Base-by-base conservation (phyloP, 2,797 vertebrate species). In the Meriones psammophilus region DNA sequence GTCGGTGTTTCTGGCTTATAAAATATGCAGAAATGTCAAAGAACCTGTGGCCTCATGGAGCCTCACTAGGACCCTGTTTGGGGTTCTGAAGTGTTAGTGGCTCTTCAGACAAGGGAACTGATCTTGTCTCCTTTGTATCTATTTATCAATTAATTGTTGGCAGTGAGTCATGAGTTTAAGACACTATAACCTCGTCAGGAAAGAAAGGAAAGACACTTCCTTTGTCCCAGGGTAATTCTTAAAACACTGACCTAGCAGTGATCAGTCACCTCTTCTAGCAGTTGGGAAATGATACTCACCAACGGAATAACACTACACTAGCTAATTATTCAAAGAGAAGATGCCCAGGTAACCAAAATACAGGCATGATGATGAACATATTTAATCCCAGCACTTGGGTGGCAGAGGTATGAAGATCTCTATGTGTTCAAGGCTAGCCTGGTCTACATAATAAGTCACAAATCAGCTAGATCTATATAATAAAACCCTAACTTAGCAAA, bases 241-340 rank as follows among this genome's bases (percentile, higher is more conserved):
- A 80, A 42, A 92, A 92, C 4, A 71, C 76, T 28, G 15, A 50
- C 28, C 0, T 30, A 73, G 68, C 54, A 42, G 26, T 77, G 78
- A 88, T 3, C 15, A 62, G 7, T 36, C 12, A 42, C 13, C n/a
- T 28, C 64, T 90, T 15, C 56, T 0, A 30, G 56, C 58, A 79
- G 20, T 14, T 42, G 10, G 50, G 28, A 26, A 33, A 54, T 54
- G 14, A 13, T 77, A 50, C 30, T 20, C 22, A 64, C 17, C 15
- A 71, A n/a, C 28, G 30, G 13, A 24, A 36, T 24, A 80, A 58
- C 26, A 80, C 33, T 60, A 58, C n/a, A 81, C 78, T 60, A 60
- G 56, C n/a, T 36, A 81, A 24, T 88, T 89, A 69, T 92, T 80
- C 22, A 71, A 85, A 83, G 54, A 66, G 56, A 88, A 79, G 30